Conservation (phyloP, 2,113 vertebrate genomes). For the Anoplopoma fimbria region DNA sequence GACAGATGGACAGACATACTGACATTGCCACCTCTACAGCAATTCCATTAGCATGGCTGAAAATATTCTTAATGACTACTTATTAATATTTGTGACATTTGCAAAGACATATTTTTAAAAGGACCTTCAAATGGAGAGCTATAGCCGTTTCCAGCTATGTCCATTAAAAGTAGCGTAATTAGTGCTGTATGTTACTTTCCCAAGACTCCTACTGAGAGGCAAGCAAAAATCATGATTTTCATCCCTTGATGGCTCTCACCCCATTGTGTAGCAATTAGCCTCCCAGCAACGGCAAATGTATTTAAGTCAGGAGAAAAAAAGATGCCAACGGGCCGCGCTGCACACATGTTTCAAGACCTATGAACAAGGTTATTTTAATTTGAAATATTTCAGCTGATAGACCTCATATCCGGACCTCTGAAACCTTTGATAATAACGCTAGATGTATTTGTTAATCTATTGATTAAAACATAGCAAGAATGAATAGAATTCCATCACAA, state of each 20-base stretch:
- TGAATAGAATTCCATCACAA: not conserved
- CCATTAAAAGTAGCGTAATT: not conserved
- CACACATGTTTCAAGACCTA: not conserved
- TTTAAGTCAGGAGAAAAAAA: not conserved
- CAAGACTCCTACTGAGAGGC: not conserved
- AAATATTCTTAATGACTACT: not conserved
- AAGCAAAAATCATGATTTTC: not conserved
- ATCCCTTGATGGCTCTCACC: not conserved
- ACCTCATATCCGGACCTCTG: not conserved
- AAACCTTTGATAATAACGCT: not conserved
- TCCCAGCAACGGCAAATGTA: not conserved
- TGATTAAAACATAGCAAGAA: not conserved
- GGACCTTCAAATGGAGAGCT: not conserved
- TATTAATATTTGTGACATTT: not conserved
- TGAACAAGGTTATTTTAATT: conserved; percentile 6
- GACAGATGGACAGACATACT: not conserved
- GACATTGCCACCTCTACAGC: not conserved
- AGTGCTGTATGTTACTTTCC: not conserved
- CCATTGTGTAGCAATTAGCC: conserved; percentile 2
- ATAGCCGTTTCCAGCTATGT: not conserved
- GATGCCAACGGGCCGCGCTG: not conserved
- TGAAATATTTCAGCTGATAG: not conserved
- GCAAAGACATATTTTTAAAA: not conserved
- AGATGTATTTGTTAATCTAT: not conserved
- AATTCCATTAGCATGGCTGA: not conserved